Evolutionary conservation across 2,797 vertebrate genomes (phyloP), one percentile per base, ranked within the genome.

Genomic region (Hipposideros larvatus): DNA sequence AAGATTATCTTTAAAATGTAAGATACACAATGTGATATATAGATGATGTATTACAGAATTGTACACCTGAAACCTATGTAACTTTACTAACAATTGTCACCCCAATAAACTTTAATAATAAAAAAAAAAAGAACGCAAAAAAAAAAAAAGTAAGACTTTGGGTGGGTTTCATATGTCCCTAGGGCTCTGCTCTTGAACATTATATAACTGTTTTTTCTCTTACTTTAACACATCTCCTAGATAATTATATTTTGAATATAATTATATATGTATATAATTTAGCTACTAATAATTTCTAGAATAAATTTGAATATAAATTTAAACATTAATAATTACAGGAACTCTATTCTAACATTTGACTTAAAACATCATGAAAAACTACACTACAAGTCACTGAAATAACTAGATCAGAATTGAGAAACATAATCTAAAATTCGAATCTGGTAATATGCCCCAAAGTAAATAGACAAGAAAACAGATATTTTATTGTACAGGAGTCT

Each of bases 341-440:
- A 84, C 75, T 53, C 28, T 80, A n/a, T 51, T 68, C 19, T 75
- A 92, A 79, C 34, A n/a, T 59, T 94, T 66, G 11, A 43, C 16
- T 87, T 89, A 92, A 92, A 55, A 65, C 3, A 55, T 89, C 21
- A 88, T 53, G 55, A 93, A 14, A 88, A 88, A 70, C 5, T 80
- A 73, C 6, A 90, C 16, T 3, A 37, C 19, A 86, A n/a, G 13
- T 79, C 61, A 79, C 22, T 87, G 74, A 77, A 57, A 63, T 53
- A 15, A 61, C 14, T 4, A 37, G 14, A 2, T 41, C 7, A 31
- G 10, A 73, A 83, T 22, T 83, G 15, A 96, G 48, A 87, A 94
- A 2, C 6, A 71, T 55, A 71, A 55, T 4, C 19, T 80, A 74
- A 26, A 77, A 53, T 53, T 91, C 46, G 6, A 53, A 87, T 28